These are phyloP conservation scores for Agonum fuliginosum DNA, from an alignment of 2,888 invertebrate species.

Conservation along the genomic window DNA sequence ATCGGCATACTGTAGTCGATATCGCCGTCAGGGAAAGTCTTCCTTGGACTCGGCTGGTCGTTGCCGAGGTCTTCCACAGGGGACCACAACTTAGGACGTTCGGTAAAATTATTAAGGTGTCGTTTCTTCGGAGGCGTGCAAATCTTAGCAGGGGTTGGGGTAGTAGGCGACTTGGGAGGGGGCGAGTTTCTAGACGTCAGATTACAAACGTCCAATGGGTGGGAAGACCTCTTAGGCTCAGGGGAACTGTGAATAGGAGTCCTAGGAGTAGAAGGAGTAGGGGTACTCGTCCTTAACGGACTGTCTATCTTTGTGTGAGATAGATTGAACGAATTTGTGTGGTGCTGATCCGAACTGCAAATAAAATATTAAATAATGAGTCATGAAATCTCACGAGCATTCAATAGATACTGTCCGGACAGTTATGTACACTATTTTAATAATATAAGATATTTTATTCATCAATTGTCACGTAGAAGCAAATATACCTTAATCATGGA, in stretches of 20 bases:
- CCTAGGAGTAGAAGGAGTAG: no score
- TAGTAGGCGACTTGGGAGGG: constrained; percentile 56
- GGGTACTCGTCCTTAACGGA: constrained; percentile 65
- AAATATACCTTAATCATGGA: no score
- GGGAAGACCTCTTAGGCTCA: constrained; percentile 73
- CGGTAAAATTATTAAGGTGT: constrained; percentile 69
- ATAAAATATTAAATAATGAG: no score
- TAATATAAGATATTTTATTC: no score
- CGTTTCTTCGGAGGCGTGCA: constrained; percentile 72
- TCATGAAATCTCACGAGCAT: no score
- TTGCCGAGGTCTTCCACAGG: constrained; percentile 71
- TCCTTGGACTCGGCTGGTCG: constrained; percentile 64
- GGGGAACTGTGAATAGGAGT: constrained; percentile 54
- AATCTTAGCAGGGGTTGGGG: constrained; percentile 14
- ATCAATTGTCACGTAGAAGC: no score
- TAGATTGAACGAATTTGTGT: constrained; percentile 61
- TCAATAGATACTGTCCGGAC: no score
- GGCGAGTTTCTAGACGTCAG: constrained; percentile 77
- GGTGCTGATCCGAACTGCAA: neutral
- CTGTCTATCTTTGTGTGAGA: constrained; percentile 66
- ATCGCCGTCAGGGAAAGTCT: constrained; percentile 72
- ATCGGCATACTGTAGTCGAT: constrained; percentile 91
- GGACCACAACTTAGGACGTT: constrained; percentile 77
- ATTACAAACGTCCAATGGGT: constrained; percentile 80
- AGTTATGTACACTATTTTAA: no score